phyloP scores from a whole-genome alignment of 2,113 vertebrate species.

The Melanotaenia duboulayi region DNA sequence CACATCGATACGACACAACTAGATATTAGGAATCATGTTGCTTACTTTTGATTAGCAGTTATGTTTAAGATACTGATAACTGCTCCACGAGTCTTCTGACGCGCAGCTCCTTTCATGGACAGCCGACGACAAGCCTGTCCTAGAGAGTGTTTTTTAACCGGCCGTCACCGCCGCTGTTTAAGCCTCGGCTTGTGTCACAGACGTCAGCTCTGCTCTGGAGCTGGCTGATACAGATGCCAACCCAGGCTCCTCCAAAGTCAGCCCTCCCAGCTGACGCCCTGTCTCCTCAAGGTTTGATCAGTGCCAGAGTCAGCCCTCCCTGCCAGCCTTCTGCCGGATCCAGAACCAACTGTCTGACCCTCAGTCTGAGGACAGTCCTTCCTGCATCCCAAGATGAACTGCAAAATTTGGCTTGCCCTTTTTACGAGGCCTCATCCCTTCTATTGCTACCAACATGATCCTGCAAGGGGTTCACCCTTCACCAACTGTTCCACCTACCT shows the following conservation, averaged over 20 bases:
- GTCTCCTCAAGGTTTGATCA: no score
- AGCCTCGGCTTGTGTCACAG: no score
- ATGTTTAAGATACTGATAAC: background rate
- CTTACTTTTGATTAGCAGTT: background rate
- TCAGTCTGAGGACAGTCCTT: background rate
- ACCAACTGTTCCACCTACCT: background rate
- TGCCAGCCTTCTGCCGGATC: background rate
- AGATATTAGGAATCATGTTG: no score
- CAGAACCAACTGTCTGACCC: background rate
- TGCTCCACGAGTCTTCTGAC: background rate
- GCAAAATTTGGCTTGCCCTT: background rate
- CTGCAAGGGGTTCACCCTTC: background rate
- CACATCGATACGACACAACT: background rate
- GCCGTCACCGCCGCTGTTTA: no score
- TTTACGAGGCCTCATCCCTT: background rate
- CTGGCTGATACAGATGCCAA: background rate
- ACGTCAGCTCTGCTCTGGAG: background rate
- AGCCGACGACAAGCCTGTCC: background rate
- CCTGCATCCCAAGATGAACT: background rate
- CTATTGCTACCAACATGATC: background rate
- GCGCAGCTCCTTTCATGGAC: background rate
- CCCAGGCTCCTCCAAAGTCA: no score
- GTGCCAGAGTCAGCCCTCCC: background rate
- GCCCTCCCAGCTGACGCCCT: no score
- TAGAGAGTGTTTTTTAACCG: background rate